Base-by-base conservation (phyloP, 2,113 vertebrate species). In the Reinhardtius hippoglossoides region DNA sequence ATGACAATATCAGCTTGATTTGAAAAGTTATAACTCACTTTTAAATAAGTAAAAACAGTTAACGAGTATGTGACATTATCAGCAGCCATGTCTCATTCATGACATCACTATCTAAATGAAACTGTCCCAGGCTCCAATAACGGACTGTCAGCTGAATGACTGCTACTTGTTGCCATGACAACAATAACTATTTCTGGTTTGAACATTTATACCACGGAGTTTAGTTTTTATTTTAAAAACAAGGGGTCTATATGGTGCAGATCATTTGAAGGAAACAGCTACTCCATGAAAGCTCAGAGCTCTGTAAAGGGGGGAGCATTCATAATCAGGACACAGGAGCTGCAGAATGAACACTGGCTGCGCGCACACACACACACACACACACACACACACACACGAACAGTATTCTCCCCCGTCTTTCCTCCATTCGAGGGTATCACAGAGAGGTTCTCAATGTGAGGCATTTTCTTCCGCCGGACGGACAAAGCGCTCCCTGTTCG, bases 401-500 rank as follows among this genome's bases (percentile, higher is more conserved):
- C 71, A 66, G 55, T 18, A 13, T 14, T 57, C 57, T 56, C 54
- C 24, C 15, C 46, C 0, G 18, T 72, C 66, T 71, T 37, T 27
- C 23, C 57, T 78, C 65, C 60, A 37, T 74, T 71, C 8, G 69
- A 42, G 61, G 66, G 81, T 66, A 73, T 83, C 69, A 74, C 79
- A 63, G 81, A 76, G 76, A 76, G 59, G 71, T 81, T 70, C 64
- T 89, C 76, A 74, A 76, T 81, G 88, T 6, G 74, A 68, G 73
- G 57, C 71, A 5, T 78, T 74, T 74, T 78, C 77, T 89, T 87
- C 88, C 58, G 52, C 69, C n/a, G 70, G 67, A 54, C 71, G 76
- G 78, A 96, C 94, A 96, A 96, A 95, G 94, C 89, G 26, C 68
- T 83, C 80, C 92, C 93, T 95, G 95, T 96, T 95, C 86, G 5